Conservation (phyloP, 2,888 invertebrate genomes). For the Tetheella fluctuosa region DNA sequence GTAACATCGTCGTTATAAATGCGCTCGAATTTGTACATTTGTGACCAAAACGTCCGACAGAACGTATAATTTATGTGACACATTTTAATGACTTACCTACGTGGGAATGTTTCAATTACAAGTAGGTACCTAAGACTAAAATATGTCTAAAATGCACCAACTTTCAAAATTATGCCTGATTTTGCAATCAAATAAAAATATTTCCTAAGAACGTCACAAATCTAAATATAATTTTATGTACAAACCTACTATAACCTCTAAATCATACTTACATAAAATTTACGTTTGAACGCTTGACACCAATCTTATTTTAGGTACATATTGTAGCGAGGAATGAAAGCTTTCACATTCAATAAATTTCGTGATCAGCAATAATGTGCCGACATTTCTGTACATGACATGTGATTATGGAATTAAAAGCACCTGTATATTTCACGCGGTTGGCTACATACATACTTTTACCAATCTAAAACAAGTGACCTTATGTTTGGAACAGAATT, state of each 20-base stretch:
- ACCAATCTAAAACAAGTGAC: constrained; percentile 49
- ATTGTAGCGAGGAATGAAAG: not conserved
- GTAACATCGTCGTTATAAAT: constrained; percentile 4
- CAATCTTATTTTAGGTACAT: too few species aligned
- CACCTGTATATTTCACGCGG: constrained; percentile 1
- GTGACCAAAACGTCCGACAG: not conserved
- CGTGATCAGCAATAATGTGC: not conserved
- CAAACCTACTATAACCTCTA: too few species aligned
- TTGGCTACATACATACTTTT: constrained; percentile 28
- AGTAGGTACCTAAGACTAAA: not conserved
- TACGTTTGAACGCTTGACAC: too few species aligned
- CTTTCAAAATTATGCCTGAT: not conserved
- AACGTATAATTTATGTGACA: constrained; percentile 25
- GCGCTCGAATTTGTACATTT: constrained; percentile 5
- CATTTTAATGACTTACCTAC: constrained; percentile 24
- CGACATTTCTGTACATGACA: constrained; percentile 14
- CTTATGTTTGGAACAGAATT: constrained; percentile 37
- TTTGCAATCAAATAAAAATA: not conserved
- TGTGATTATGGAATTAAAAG: constrained; percentile 15
- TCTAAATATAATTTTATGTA: not conserved
- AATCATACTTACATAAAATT: not conserved
- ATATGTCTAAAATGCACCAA: not conserved
- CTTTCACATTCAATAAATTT: not conserved
- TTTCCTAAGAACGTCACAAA: not conserved
- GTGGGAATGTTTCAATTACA: not conserved